phyloP scores from a whole-genome alignment of 2,888 invertebrate species.

The Rugalucina vietnamica region DNA sequence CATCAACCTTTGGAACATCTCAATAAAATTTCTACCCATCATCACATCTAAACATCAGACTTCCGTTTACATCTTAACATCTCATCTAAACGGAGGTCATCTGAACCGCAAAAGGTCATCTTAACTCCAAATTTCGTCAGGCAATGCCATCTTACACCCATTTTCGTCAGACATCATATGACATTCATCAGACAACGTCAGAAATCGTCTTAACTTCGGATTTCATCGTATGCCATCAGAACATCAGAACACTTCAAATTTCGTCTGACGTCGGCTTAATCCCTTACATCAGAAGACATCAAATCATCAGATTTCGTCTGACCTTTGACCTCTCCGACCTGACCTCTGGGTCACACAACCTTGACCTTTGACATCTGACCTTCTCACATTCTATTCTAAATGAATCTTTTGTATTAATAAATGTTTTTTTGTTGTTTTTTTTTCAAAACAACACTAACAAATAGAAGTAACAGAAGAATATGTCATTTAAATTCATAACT shows the following conservation, averaged over 20 bases:
- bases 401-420: background rate
- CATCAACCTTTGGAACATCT: background rate
- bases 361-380: background rate
- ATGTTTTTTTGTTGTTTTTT: no score
- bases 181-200: no score
- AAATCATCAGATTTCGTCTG: background rate
- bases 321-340: background rate
- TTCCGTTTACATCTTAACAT: background rate
- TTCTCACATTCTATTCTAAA: background rate
- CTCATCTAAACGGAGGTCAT: background rate
- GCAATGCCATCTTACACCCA: no score
- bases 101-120: background rate
- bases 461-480: no score
- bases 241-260: background rate
- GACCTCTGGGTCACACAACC: background rate
- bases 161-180: no score
- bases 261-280: background rate
- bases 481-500: no score
- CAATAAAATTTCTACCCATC: background rate
- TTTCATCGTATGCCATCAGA: background rate
- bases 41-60: conserved; percentile 2
- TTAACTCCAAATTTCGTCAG: background rate
- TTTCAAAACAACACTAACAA: no score
- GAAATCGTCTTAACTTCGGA: background rate
- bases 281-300: background rate